A percentile compares a stretch with the other conserved stretches of the same genome.
Evolutionary conservation across 2,797 vertebrate genomes (phyloP).

Genomic region (Anguilla marmorata): DNA sequence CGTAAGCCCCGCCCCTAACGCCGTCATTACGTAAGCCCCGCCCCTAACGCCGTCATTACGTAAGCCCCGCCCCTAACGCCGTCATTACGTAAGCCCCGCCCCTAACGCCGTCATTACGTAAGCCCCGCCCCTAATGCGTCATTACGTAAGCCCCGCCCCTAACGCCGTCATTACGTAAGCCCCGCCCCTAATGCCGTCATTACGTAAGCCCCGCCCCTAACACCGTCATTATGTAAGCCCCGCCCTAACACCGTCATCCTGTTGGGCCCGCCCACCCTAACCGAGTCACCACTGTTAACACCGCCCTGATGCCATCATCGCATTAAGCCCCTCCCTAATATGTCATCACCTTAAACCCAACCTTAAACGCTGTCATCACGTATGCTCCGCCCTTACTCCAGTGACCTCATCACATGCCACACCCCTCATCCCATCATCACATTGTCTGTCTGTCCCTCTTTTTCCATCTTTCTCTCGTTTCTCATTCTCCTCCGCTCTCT

Average conservation of each 20-base stretch:
- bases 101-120: not conserved
- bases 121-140: no score
- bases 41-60: no score
- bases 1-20: slow-evolving; percentile 67
- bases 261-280: not conserved
- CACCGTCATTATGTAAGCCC: slow-evolving; percentile 57
- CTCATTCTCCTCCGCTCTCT: not conserved
- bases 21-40: not conserved
- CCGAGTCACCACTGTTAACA: no score
- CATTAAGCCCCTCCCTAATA: not conserved
- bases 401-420: not conserved
- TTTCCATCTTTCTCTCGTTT: no score
- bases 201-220: not conserved
- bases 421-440: no score
- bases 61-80: not conserved
- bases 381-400: not conserved
- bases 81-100: not conserved
- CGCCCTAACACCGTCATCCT: not conserved
- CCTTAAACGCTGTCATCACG: no score
- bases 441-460: not conserved
- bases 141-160: not conserved
- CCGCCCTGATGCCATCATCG: no score
- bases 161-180: slow-evolving; percentile 62
- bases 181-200: slow-evolving; percentile 49
- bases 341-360: no score